phyloP scores from a whole-genome alignment of 2,113 vertebrate species.

The Hippoglossus stenolepis region DNA sequence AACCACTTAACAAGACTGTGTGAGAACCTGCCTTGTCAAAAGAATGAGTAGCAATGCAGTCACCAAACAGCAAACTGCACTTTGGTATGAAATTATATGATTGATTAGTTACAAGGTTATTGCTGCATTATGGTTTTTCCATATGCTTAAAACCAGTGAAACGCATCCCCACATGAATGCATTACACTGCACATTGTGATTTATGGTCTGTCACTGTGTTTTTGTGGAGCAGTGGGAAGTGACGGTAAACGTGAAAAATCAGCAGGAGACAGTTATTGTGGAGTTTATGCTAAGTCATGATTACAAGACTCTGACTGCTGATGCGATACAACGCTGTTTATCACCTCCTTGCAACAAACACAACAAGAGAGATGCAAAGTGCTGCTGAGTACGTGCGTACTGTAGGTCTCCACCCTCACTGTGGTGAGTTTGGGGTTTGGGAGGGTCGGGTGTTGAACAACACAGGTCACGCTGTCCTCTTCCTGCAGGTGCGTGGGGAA shows the following conservation, averaged over 20 bases:
- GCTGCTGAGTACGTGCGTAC: constrained; percentile 48
- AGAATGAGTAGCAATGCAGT: neutral
- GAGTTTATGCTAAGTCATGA: constrained; percentile 60
- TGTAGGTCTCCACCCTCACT: constrained; percentile 65
- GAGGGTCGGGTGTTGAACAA: constrained; percentile 71
- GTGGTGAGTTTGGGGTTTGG: constrained; percentile 44
- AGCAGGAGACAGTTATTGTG: constrained; percentile 37
- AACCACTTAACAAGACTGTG: neutral
- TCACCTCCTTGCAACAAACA: constrained; percentile 9
- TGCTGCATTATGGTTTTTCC: neutral
- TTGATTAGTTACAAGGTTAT: neutral
- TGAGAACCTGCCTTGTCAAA: too few relatives aligned
- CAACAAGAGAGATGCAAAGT: neutral
- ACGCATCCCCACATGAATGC: constrained; percentile 47
- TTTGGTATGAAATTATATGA: neutral
- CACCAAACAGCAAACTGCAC: neutral
- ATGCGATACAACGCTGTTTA: constrained; percentile 23
- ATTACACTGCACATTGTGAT: constrained; percentile 44
- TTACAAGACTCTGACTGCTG: constrained; percentile 22
- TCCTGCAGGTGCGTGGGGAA: constrained; percentile 78
- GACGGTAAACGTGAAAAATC: constrained; percentile 18
- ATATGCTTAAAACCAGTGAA: constrained; percentile 21
- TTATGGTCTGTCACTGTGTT: constrained; percentile 56
- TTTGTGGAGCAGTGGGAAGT: constrained; percentile 43
- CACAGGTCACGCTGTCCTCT: constrained; percentile 69